These are phyloP conservation scores for Procavia capensis DNA, from an alignment of 2,113 vertebrate genomes.

Conservation along the genomic window DNA sequence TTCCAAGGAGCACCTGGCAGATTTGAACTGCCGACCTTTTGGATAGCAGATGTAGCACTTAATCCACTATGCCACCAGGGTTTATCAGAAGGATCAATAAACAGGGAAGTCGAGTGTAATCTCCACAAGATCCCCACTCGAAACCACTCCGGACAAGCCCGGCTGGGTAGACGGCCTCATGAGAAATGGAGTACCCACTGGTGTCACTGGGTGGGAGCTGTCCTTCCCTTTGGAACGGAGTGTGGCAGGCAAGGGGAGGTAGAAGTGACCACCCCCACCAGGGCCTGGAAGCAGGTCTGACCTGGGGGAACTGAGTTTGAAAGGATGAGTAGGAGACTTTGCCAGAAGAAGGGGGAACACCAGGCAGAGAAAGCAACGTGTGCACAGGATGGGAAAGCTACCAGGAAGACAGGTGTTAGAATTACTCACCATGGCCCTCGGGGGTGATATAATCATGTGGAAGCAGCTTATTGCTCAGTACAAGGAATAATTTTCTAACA, in stretches of 20 bases:
- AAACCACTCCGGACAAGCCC: conserved; percentile 1
- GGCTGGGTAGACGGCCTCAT: neutral
- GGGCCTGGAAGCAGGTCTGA: neutral
- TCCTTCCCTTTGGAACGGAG: neutral
- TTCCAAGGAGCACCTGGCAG: too few relatives aligned
- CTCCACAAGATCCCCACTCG: neutral
- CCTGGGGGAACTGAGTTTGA: neutral
- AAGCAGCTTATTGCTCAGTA: neutral
- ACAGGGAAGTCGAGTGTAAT: neutral
- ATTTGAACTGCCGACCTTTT: too few relatives aligned
- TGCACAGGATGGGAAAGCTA: neutral
- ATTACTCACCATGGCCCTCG: neutral
- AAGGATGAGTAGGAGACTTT: neutral
- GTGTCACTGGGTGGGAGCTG: neutral
- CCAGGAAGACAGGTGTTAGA: neutral
- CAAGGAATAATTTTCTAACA: neutral
- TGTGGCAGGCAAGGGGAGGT: neutral
- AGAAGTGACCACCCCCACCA: neutral
- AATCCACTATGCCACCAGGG: too few relatives aligned
- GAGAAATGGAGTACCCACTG: neutral
- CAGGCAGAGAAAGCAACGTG: neutral
- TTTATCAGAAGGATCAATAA: neutral
- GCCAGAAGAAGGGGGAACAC: neutral
- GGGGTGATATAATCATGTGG: neutral
- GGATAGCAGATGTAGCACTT: too few relatives aligned